Evolutionary conservation across 2,888 invertebrate species (phyloP).

Genomic region (Caenorhabditis wallacei): DNA sequence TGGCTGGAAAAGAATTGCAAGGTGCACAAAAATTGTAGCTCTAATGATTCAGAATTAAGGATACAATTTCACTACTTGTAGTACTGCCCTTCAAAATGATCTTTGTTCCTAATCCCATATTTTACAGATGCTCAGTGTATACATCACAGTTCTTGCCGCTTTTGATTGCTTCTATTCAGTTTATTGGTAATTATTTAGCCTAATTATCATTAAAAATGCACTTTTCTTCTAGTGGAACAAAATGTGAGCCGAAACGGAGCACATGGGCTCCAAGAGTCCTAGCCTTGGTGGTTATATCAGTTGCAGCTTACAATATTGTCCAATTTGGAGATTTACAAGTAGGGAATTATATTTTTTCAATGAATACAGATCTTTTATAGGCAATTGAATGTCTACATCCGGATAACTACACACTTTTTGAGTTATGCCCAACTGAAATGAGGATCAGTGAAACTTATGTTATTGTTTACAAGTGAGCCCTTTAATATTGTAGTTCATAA

Average conservation of each 20-base stretch:
- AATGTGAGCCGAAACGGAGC: slow-evolving; percentile 57
- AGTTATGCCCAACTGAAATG: slow-evolving; percentile 80
- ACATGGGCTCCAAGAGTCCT: slow-evolving; percentile 72
- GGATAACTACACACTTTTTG: slow-evolving; percentile 70
- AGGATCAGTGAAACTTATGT: slow-evolving; percentile 76
- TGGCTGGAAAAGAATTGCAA: neutral
- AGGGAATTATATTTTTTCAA: neutral
- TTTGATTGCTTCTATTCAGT: slow-evolving; percentile 79
- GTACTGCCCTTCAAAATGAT: too few species aligned
- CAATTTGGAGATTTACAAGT: slow-evolving; percentile 79
- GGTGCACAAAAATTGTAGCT: neutral
- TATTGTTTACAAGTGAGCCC: slow-evolving; percentile 76
- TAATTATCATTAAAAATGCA: too few species aligned
- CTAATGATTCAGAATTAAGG: too few species aligned
- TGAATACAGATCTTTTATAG: slow-evolving; percentile 40
- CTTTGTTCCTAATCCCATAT: too few species aligned
- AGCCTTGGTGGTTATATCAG: slow-evolving; percentile 70
- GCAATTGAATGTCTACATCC: slow-evolving; percentile 73
- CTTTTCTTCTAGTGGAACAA: slow-evolving; percentile 46
- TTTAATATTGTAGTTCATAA: neutral
- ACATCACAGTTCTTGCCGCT: slow-evolving; percentile 80
- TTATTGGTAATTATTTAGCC: slow-evolving; percentile 60
- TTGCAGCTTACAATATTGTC: slow-evolving; percentile 76
- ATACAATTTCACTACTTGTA: too few species aligned
- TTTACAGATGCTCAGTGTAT: slow-evolving; percentile 79